Evolutionary conservation across 2,888 invertebrate genomes (phyloP).

Genomic region (Eupithecia centaureata): DNA sequence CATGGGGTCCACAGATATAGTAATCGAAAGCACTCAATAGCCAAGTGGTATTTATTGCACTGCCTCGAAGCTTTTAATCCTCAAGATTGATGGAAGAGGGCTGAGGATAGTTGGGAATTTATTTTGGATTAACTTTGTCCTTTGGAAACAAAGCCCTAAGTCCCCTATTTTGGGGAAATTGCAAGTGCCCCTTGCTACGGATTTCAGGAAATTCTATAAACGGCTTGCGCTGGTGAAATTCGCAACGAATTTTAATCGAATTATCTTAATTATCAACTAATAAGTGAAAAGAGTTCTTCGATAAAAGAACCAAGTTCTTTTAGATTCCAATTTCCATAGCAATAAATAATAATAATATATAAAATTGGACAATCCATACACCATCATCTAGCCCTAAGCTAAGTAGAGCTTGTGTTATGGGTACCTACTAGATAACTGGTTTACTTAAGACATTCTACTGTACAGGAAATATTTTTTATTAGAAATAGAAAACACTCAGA

Average conservation of each 20-base stretch:
- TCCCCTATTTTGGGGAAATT: not conserved
- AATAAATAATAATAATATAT: no score
- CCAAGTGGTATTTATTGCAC: conserved; percentile 48
- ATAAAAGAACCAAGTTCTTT: no score
- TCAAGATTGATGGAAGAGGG: conserved; percentile 41
- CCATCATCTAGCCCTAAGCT: no score
- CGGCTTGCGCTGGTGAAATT: not conserved
- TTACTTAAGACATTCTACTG: no score
- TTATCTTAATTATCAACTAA: not conserved
- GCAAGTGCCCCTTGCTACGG: not conserved
- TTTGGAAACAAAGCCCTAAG: not conserved
- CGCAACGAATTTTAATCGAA: not conserved
- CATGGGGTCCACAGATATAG: conserved; percentile 35
- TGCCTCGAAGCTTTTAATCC: conserved; percentile 45
- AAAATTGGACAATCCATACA: no score
- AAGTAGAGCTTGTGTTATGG: no score
- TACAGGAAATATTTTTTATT: no score
- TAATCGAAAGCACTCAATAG: conserved; percentile 50
- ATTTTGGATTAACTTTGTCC: conserved; percentile 4
- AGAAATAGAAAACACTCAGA: no score
- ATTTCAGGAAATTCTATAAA: not conserved
- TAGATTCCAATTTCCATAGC: no score
- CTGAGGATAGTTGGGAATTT: conserved; percentile 17
- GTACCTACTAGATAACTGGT: no score
- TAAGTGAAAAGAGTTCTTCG: no score